Conservation (phyloP, 2,113 vertebrate genomes). For the Odobenus rosmarus region DNA sequence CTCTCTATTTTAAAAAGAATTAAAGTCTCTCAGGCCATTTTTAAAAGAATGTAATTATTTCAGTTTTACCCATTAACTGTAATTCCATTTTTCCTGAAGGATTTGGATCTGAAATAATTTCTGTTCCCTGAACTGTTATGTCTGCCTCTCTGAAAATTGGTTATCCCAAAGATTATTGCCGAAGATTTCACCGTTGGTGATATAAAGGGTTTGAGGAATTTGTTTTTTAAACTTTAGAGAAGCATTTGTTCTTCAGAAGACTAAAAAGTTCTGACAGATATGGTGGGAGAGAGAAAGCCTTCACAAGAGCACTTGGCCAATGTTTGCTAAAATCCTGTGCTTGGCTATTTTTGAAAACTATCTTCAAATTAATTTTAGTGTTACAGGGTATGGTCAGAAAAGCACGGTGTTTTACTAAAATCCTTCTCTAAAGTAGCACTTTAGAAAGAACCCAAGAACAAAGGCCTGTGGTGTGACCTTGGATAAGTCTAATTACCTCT, state of each 20-base stretch:
- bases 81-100: not conserved
- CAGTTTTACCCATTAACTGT: not conserved
- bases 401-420: slow-evolving; percentile 66
- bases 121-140: not conserved
- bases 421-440: slow-evolving; percentile 64
- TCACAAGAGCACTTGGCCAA: no score
- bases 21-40: not conserved
- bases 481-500: not conserved
- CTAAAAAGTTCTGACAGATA: not conserved
- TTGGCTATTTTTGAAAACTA: not conserved
- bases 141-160: not conserved
- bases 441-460: not conserved
- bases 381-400: slow-evolving; percentile 56
- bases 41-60: not conserved
- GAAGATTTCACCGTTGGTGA: not conserved
- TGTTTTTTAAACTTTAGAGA: not conserved
- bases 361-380: slow-evolving; percentile 65
- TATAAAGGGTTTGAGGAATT: not conserved
- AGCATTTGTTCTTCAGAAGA: not conserved
- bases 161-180: not conserved
- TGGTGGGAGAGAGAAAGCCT: not conserved
- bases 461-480: not conserved
- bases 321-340: not conserved
- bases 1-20: not conserved
- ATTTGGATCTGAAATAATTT: not conserved